Percentiles rank a stretch among this genome's conserved stretches.
phyloP scores from a whole-genome alignment of 2,113 vertebrate species.

The Menura novaehollandiae region DNA sequence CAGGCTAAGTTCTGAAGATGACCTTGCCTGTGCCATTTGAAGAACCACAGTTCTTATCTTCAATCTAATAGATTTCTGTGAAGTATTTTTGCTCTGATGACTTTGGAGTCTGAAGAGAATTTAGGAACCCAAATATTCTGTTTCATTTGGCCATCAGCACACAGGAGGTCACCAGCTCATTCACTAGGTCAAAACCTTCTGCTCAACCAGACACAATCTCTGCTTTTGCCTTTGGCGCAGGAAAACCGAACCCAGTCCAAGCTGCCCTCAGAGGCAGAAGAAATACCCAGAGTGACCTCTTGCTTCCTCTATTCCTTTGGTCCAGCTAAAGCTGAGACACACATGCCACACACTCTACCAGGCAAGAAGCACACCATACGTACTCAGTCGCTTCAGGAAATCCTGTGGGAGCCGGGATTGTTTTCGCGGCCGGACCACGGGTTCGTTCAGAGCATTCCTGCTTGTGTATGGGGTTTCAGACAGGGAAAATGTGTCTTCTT shows the following conservation, averaged over 20 bases:
- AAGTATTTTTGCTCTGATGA: neutral
- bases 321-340: fast-evolving
- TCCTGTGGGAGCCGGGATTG: slow-evolving; percentile 94
- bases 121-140: neutral
- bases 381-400: slow-evolving; percentile 91
- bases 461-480: slow-evolving; percentile 83
- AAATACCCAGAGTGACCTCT: neutral
- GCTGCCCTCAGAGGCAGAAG: neutral
- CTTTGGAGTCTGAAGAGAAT: neutral
- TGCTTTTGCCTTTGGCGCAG: neutral
- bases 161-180: neutral
- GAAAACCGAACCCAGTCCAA: neutral
- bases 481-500: slow-evolving; percentile 81
- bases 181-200: neutral
- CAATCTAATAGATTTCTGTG: neutral
- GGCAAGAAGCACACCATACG: neutral
- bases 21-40: neutral
- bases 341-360: neutral
- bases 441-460: slow-evolving; percentile 74
- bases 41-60: neutral
- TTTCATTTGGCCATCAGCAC: neutral
- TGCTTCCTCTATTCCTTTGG: neutral
- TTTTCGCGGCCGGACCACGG: slow-evolving; percentile 85
- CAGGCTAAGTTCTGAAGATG: neutral
- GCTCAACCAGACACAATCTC: neutral